Percentiles rank a stretch among this genome's conserved stretches.
These are phyloP conservation scores for Anthrax anthrax DNA, from an alignment of 2,888 invertebrate genomes.

Conservation along the genomic window DNA sequence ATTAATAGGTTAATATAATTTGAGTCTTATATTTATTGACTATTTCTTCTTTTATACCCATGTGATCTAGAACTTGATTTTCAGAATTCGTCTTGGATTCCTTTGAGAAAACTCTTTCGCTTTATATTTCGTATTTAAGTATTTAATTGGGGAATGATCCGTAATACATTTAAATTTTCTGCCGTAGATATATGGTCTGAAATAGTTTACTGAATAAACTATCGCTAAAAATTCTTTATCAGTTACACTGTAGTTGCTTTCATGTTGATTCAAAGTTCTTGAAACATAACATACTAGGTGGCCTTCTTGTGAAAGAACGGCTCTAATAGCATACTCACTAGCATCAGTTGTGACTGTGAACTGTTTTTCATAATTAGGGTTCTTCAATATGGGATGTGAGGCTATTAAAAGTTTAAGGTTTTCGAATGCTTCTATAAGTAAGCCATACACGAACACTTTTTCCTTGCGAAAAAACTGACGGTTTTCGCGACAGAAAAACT, in stretches of 20 bases:
- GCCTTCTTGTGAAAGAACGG: slow-evolving; percentile 7
- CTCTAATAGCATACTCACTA: slow-evolving; percentile 6
- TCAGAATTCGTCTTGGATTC: slow-evolving; percentile 6
- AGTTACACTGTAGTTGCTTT: not conserved
- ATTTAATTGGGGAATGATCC: slow-evolving; percentile 7
- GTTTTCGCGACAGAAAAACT: too few relatives aligned
- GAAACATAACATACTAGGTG: not conserved
- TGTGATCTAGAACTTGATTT: not conserved
- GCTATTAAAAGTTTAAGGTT: not conserved
- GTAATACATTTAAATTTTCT: not conserved
- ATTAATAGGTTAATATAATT: slow-evolving; percentile 10
- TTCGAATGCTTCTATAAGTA: slow-evolving; percentile 11
- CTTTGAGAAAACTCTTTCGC: slow-evolving; percentile 4
- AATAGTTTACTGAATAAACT: slow-evolving; percentile 1
- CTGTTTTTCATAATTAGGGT: slow-evolving; percentile 2
- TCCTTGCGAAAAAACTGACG: too few relatives aligned
- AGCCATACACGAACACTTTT: too few relatives aligned
- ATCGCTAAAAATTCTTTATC: not conserved
- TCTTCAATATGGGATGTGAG: slow-evolving; percentile 2
- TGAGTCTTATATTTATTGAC: slow-evolving; percentile 11
- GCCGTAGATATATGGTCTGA: slow-evolving; percentile 4
- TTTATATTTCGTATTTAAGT: slow-evolving; percentile 1
- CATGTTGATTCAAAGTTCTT: not conserved
- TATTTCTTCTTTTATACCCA: slow-evolving; percentile 8
- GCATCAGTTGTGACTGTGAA: slow-evolving; percentile 5